Conservation (phyloP, 2,888 invertebrate genomes). For the Pollenia angustigena region DNA sequence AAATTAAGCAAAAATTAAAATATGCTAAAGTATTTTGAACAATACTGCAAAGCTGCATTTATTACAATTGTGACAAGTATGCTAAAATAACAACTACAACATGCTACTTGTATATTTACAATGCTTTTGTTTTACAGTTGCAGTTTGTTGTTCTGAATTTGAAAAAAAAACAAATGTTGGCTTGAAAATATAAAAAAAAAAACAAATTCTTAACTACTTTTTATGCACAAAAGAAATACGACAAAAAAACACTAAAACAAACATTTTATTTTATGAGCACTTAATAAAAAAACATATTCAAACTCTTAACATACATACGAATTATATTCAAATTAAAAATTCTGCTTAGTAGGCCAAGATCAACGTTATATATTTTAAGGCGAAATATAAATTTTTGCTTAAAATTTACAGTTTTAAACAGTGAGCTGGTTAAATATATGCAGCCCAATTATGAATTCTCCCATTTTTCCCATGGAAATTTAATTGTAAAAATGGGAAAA, state of each 20-base stretch:
- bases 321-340: slow-evolving; percentile 34
- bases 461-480: too few species aligned
- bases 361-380: slow-evolving; percentile 23
- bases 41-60: slow-evolving; percentile 23
- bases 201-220: slow-evolving; percentile 22
- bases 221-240: slow-evolving; percentile 26
- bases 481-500: too few species aligned
- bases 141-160: slow-evolving; percentile 8
- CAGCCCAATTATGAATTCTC: too few species aligned
- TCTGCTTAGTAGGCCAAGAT: slow-evolving; percentile 45
- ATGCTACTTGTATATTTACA: slow-evolving; percentile 7
- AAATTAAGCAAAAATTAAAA: slow-evolving; percentile 40
- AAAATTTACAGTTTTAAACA: neutral
- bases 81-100: slow-evolving; percentile 37
- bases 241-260: slow-evolving; percentile 2
- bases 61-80: slow-evolving; percentile 45
- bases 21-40: slow-evolving; percentile 7
- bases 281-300: slow-evolving; percentile 37
- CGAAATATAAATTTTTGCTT: neutral
- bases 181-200: neutral
- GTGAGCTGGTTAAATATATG: too few species aligned
- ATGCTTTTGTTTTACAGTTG: neutral
- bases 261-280: slow-evolving; percentile 48
- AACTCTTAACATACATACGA: slow-evolving; percentile 35
- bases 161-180: slow-evolving; percentile 8